Base-by-base conservation (phyloP, 2,797 vertebrate species). In the Ceyx erithaca region DNA sequence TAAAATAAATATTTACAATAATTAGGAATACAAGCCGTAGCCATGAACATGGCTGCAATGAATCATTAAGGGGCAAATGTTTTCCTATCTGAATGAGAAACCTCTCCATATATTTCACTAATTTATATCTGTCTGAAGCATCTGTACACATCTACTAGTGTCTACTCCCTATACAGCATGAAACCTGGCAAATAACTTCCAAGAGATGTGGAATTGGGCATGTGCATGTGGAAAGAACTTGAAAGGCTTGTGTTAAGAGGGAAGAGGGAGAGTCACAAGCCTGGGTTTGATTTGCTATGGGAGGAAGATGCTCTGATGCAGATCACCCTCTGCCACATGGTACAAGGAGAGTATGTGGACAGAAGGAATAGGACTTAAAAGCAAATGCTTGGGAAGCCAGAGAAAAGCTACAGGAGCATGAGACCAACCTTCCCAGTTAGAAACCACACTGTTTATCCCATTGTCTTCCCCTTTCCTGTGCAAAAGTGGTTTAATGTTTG, bases 251-350 rank as follows among this genome's bases (percentile, higher is more conserved):
- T 23, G 4, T 25, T 46, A 7, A n/a, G 26, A 77, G 4, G 0
- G 0, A 7, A n/a, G 26, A 77, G 4, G 0, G 0, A 76, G 18
- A 11, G 30, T 51, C 20, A 11, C 9, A 21, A 10, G 13, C 0
- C 0, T 5, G 3, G 11, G 26, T 20, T 41, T 22, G 51, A 80
- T 45, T 2, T 0, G 0, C n/a, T 58, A 9, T 17, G 37, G 2
- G 8, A 86, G n/a, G 37, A 84, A 70, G 71, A 52, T 37, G 33
- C 12, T 54, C 12, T 48, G 37, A 30, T 10, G 16, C 33, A 64
- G 9, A 30, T 37, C 12, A 41, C 6, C 10, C 40, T 73, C 33
- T 68, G 30, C 6, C 45, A 48, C 4, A 7, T 3, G 21, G 57
- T 19, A 62, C 0, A 1, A 76, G 20, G 25, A n/a, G 49, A 26